Evolutionary conservation across 2,888 invertebrate species (phyloP).

Genomic region (Trilocha varians): DNA sequence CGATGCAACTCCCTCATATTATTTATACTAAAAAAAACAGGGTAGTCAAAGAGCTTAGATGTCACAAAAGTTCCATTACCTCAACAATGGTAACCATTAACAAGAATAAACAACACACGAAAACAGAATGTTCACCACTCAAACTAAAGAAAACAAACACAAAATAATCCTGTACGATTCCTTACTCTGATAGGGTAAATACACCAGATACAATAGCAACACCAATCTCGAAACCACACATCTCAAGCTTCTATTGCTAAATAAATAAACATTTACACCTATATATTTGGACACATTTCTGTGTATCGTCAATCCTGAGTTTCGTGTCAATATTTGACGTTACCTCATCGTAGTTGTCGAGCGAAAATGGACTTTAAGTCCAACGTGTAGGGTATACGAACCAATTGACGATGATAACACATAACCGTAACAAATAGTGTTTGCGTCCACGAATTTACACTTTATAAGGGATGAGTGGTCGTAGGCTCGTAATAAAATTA

Average conservation of each 20-base stretch:
- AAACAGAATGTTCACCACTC: background rate
- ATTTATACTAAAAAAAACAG: too few species aligned
- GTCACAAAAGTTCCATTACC: too few species aligned
- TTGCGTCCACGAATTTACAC: slow-evolving; percentile 30
- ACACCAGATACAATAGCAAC: slow-evolving; percentile 11
- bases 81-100: background rate
- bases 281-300: slow-evolving; percentile 57
- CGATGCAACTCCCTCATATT: too few species aligned
- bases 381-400: background rate
- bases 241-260: slow-evolving; percentile 51
- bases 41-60: too few species aligned
- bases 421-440: slow-evolving; percentile 32
- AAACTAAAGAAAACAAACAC: background rate
- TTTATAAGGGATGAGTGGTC: slow-evolving; percentile 24
- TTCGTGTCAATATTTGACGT: slow-evolving; percentile 56
- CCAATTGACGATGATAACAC: slow-evolving; percentile 11
- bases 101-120: background rate
- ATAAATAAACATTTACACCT: slow-evolving; percentile 60
- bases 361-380: background rate
- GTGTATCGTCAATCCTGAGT: slow-evolving; percentile 53
- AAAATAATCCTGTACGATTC: background rate
- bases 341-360: slow-evolving; percentile 39
- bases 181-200: slow-evolving; percentile 3
- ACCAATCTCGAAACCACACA: slow-evolving; percentile 18
- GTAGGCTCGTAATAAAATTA: background rate